Conservation (phyloP, 2,113 vertebrate species). For the Peromyscus californicus region DNA sequence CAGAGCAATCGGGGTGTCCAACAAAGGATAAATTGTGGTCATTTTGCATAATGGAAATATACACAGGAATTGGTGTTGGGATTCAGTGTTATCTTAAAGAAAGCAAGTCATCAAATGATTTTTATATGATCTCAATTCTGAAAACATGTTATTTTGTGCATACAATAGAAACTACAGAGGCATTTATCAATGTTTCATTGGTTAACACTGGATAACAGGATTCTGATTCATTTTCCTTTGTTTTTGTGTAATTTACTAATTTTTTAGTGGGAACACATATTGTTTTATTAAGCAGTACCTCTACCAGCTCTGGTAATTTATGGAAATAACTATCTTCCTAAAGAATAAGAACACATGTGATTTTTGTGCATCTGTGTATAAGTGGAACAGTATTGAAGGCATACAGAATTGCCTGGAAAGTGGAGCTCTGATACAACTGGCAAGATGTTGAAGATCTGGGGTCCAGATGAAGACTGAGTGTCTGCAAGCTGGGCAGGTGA, state of each 20-base stretch:
- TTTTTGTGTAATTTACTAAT: neutral
- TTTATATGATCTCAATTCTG: neutral
- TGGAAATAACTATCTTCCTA: neutral
- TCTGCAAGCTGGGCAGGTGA: conserved; percentile 66
- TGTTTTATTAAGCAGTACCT: neutral
- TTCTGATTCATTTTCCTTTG: conserved; percentile 9
- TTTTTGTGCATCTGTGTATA: neutral
- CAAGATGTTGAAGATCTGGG: conserved; percentile 46
- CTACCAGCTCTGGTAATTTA: neutral
- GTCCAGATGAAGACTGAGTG: conserved; percentile 63
- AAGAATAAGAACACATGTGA: neutral
- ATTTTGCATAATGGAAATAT: neutral
- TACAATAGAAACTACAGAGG: neutral
- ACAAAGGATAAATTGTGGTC: conserved; percentile 3
- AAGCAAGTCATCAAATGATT: neutral
- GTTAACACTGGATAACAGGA: neutral
- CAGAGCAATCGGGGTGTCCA: neutral
- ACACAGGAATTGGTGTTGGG: neutral
- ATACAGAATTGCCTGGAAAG: conserved; percentile 6
- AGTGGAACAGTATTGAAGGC: neutral
- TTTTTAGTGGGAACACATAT: neutral
- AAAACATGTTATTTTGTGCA: neutral
- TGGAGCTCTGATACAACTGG: conserved; percentile 36
- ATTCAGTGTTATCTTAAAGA: neutral
- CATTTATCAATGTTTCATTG: neutral